These are phyloP conservation scores for Corydoras sp. DNA, from an alignment of 2,113 vertebrate genomes.

Conservation along the genomic window DNA sequence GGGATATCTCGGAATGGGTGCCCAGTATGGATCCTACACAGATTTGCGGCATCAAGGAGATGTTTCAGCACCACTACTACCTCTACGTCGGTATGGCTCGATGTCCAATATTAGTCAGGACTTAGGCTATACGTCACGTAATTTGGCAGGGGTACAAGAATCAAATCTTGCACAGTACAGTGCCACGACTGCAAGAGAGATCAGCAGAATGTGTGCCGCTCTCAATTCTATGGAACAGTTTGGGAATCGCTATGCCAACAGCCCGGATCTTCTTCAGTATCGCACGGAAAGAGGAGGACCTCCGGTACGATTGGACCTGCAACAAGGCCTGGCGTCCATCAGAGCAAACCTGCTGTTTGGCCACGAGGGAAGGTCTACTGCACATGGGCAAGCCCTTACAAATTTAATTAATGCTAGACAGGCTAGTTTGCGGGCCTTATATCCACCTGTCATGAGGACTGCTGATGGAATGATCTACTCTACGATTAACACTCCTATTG, in stretches of 20 bases:
- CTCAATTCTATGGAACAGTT: conserved; percentile 94
- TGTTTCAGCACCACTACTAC: conserved; percentile 72
- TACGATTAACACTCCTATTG: conserved; percentile 95
- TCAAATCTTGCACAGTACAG: conserved; percentile 93
- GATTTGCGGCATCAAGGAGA: conserved; percentile 87
- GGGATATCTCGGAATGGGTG: conserved; percentile 79
- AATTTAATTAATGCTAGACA: conserved; percentile 76
- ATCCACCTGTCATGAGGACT: conserved; percentile 84
- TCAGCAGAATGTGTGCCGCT: conserved; percentile 95
- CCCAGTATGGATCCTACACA: conserved; percentile 91
- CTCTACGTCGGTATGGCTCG: conserved; percentile 87
- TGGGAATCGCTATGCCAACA: conserved; percentile 73
- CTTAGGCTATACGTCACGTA: conserved; percentile 73
- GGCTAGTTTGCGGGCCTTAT: conserved; percentile 76
- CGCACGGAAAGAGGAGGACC: conserved; percentile 64
- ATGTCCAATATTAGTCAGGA: conserved; percentile 95
- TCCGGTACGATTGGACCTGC: conserved; percentile 62
- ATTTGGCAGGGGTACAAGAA: conserved; percentile 76
- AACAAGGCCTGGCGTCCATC: conserved; percentile 75
- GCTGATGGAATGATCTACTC: conserved; percentile 98
- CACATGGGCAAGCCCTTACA: conserved; percentile 71
- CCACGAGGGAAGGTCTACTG: conserved; percentile 69
- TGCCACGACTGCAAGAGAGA: conserved; percentile 91
- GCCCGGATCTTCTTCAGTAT: conserved; percentile 78
- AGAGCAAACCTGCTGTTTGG: conserved; percentile 81